phyloP scores from a whole-genome alignment of 2,113 vertebrate genomes.

The Clinocottus analis region DNA sequence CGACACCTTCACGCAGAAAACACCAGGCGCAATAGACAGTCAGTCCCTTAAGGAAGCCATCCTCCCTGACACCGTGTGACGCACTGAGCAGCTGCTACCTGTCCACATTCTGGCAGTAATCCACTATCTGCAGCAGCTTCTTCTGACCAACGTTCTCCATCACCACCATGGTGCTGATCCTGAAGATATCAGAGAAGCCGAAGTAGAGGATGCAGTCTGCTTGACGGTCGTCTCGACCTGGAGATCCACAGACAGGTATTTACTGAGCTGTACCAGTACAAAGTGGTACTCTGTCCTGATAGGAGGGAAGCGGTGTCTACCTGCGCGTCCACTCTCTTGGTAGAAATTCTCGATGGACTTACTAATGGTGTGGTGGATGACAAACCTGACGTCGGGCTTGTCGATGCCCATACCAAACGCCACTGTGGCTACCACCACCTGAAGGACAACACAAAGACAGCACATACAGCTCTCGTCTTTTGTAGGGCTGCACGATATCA shows the following conservation, averaged over 20 bases:
- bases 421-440: slow-evolving; percentile 98
- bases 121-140: slow-evolving; percentile 95
- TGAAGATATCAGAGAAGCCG: slow-evolving; percentile 94
- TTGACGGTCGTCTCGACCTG: slow-evolving; percentile 91
- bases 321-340: slow-evolving; percentile 98
- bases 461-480: neutral
- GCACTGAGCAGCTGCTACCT: slow-evolving; percentile 76
- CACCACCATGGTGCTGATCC: slow-evolving; percentile 96
- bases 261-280: neutral
- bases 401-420: slow-evolving; percentile 99
- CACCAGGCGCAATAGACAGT: neutral
- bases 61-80: neutral
- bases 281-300: neutral
- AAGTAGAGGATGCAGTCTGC: slow-evolving; percentile 96
- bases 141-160: slow-evolving; percentile 98
- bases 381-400: slow-evolving; percentile 94
- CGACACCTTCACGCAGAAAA: slow-evolving; percentile 88
- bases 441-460: neutral
- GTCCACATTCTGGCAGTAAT: slow-evolving; percentile 90
- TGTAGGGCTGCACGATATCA: neutral
- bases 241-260: neutral
- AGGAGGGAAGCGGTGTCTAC: slow-evolving; percentile 68
- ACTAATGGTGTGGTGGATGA: slow-evolving; percentile 98
- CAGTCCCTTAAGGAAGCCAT: neutral
- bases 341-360: slow-evolving; percentile 99